phyloP scores from a whole-genome alignment of 2,113 vertebrate species.

The Proteles cristata region DNA sequence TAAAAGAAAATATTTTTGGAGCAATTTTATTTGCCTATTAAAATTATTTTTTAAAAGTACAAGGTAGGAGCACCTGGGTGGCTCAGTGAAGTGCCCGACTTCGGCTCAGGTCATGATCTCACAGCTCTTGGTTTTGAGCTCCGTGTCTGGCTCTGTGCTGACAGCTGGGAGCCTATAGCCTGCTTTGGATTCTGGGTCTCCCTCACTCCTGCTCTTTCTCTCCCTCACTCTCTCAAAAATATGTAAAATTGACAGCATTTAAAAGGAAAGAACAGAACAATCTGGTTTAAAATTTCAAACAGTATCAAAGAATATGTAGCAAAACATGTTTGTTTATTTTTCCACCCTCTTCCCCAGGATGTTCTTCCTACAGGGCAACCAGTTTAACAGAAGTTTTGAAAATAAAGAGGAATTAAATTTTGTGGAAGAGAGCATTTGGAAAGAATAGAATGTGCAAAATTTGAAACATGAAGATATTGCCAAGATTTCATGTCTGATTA shows the following conservation, averaged over 20 bases:
- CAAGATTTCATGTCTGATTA: not conserved
- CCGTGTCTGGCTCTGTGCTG: not conserved
- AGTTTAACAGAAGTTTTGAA: not conserved
- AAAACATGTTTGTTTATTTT: not conserved
- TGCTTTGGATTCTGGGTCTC: not conserved
- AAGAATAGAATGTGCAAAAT: not conserved
- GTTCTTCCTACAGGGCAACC: not conserved
- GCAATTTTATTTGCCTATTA: not conserved
- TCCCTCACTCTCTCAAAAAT: not conserved
- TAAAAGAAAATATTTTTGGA: not conserved
- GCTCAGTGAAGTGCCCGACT: not conserved
- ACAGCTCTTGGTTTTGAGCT: not conserved
- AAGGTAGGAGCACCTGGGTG: not conserved
- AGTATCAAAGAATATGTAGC: not conserved
- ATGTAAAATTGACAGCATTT: not conserved
- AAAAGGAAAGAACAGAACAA: too few relatives aligned
- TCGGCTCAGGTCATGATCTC: not conserved
- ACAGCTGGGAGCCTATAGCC: not conserved
- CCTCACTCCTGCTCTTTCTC: too few relatives aligned
- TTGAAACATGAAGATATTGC: not conserved
- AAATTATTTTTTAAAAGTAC: not conserved
- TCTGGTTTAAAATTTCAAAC: not conserved
- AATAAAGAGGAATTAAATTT: not conserved
- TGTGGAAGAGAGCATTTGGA: not conserved
- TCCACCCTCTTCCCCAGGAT: not conserved